phyloP scores from a whole-genome alignment of 2,888 invertebrate species.

The Rhogogaster chlorosoma region DNA sequence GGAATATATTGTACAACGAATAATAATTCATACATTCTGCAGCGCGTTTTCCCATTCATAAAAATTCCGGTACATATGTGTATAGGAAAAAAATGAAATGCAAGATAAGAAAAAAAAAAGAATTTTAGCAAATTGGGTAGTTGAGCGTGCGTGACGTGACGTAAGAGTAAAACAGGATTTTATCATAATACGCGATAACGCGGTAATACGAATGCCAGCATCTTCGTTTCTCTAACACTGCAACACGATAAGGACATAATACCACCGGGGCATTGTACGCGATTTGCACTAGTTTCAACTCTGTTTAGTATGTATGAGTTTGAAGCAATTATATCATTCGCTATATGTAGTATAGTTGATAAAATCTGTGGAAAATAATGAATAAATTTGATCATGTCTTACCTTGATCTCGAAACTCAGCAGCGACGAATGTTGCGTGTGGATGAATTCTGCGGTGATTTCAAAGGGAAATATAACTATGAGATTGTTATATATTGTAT shows the following conservation, averaged over 20 bases:
- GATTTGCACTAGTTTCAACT: not conserved
- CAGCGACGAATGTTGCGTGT: too few relatives aligned
- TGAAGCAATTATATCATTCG: not conserved
- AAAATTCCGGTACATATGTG: not conserved
- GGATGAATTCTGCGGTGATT: too few relatives aligned
- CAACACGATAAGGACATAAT: not conserved
- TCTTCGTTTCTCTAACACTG: not conserved
- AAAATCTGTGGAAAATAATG: too few relatives aligned
- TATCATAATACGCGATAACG: not conserved
- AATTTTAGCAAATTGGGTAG: not conserved
- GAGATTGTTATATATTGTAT: too few relatives aligned
- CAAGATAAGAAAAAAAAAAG: not conserved
- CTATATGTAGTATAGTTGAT: too few relatives aligned
- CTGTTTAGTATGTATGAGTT: not conserved
- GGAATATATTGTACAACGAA: not conserved
- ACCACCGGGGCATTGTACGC: slow-evolving; percentile 23
- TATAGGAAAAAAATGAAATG: not conserved
- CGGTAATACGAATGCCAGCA: not conserved
- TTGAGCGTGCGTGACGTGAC: not conserved
- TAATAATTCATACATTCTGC: not conserved
- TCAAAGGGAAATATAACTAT: too few relatives aligned
- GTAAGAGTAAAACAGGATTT: not conserved
- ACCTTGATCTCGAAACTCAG: too few relatives aligned
- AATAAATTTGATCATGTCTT: too few relatives aligned
- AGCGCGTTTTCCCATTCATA: not conserved